phyloP scores from a whole-genome alignment of 2,113 vertebrate species.

The Heptranchias perlo region DNA sequence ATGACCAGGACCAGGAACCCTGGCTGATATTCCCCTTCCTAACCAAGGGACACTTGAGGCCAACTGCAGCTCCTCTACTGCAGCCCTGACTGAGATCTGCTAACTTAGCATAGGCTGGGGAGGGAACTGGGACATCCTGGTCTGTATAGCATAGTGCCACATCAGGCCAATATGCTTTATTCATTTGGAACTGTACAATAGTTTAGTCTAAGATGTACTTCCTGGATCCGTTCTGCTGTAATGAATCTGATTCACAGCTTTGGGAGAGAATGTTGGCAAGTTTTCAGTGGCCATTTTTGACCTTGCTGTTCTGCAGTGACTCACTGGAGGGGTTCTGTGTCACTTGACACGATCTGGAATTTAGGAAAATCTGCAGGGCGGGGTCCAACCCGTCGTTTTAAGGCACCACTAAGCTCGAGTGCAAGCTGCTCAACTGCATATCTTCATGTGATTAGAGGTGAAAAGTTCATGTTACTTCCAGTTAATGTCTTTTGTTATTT shows the following conservation, averaged over 20 bases:
- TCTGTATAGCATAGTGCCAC: no score
- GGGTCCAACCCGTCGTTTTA: not conserved
- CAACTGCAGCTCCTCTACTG: not conserved
- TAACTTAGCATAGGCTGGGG: not conserved
- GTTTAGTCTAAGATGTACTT: not conserved
- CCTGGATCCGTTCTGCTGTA: not conserved
- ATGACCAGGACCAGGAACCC: not conserved
- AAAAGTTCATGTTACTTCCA: not conserved
- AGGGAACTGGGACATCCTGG: no score
- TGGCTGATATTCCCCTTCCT: not conserved
- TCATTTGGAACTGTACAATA: not conserved
- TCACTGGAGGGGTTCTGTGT: not conserved
- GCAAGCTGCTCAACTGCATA: not conserved
- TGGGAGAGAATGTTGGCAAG: not conserved
- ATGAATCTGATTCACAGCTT: not conserved
- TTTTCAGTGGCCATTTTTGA: not conserved
- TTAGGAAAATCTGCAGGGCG: not conserved
- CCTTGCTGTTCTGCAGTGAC: not conserved
- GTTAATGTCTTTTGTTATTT: not conserved
- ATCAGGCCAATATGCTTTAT: not conserved
- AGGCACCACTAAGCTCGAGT: not conserved
- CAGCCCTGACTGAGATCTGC: not conserved
- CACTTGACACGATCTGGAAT: not conserved
- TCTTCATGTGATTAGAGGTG: not conserved
- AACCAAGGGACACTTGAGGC: not conserved